A percentile compares a stretch with the other conserved stretches of the same genome.
These are phyloP conservation scores for Ameiurus melas DNA, from an alignment of 2,113 vertebrate species.

Conservation along the genomic window DNA sequence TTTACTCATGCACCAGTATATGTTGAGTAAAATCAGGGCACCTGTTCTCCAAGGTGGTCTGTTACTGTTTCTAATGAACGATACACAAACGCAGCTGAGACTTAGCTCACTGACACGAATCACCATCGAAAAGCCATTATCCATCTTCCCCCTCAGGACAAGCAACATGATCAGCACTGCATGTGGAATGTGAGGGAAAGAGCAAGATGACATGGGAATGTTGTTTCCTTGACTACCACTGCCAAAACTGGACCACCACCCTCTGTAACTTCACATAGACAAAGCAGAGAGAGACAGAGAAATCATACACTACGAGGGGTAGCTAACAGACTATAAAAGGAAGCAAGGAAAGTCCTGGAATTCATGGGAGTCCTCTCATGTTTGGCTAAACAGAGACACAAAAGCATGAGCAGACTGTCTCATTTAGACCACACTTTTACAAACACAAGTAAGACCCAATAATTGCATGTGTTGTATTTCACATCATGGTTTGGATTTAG, in stretches of 20 bases:
- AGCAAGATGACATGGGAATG: constrained; percentile 3
- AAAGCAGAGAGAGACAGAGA: background rate
- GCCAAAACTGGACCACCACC: constrained; percentile 8
- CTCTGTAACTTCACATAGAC: constrained; percentile 3
- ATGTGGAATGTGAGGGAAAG: constrained; percentile 34
- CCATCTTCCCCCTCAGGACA: background rate
- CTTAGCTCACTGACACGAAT: constrained; percentile 58
- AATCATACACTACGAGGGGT: constrained; percentile 9
- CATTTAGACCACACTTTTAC: background rate
- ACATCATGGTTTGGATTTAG: background rate
- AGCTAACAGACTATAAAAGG: constrained; percentile 71
- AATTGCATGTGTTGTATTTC: background rate
- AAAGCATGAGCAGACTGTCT: constrained; percentile 34
- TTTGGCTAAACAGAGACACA: constrained; percentile 58
- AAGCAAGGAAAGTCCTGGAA: constrained; percentile 56
- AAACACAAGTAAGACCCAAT: background rate
- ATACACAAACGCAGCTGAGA: constrained; percentile 56
- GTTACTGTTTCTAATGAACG: constrained; percentile 18
- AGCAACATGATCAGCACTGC: constrained; percentile 42
- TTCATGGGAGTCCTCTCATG: constrained; percentile 56
- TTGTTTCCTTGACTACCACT: constrained; percentile 5
- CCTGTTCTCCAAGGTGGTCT: constrained; percentile 6
- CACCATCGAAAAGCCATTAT: constrained; percentile 52
- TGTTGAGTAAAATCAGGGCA: constrained; percentile 4
- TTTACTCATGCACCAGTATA: background rate